Evolutionary conservation across 2,113 vertebrate species (phyloP).

Genomic region (Athene noctua): DNA sequence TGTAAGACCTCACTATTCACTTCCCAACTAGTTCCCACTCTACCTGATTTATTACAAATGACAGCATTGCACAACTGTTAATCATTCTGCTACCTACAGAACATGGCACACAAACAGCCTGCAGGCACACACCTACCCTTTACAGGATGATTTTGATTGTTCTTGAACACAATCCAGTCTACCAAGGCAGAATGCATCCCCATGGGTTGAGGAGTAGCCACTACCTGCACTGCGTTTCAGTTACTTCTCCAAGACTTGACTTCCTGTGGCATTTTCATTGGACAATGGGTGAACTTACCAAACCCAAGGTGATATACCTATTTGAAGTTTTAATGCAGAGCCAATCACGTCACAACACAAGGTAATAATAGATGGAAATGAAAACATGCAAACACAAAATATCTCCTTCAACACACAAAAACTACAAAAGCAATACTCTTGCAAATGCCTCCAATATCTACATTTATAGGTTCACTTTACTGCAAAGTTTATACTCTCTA

Average conservation of each 20-base stretch:
- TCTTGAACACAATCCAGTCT: background rate
- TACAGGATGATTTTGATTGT: fast-evolving
- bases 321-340: background rate
- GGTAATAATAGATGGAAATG: background rate
- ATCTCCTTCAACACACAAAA: background rate
- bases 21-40: background rate
- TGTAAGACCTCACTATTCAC: background rate
- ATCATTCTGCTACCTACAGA: background rate
- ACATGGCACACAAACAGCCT: background rate
- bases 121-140: background rate
- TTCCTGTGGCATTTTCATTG: background rate
- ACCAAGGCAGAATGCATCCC: background rate
- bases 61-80: background rate
- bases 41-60: background rate
- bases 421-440: background rate
- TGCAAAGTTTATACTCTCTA: background rate
- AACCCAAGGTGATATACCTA: background rate
- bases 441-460: background rate
- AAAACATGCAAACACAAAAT: background rate
- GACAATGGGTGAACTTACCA: background rate
- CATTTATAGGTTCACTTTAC: background rate
- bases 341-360: background rate
- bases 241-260: background rate
- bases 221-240: background rate
- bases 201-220: background rate